Evolutionary conservation across 2,797 vertebrate genomes (phyloP).

Genomic region (Lemur catta): DNA sequence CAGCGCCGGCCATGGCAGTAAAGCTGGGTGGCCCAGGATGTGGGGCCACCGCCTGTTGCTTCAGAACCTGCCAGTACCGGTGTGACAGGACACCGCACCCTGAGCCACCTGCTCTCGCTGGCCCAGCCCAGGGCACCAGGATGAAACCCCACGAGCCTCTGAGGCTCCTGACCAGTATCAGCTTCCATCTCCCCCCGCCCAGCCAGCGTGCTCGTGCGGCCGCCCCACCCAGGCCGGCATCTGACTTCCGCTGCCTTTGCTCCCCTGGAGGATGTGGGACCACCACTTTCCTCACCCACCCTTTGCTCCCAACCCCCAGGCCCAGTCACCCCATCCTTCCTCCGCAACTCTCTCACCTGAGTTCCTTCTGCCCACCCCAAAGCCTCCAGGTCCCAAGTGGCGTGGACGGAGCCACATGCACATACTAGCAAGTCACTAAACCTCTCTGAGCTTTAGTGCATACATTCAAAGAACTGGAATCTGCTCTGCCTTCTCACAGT

Average conservation of each 20-base stretch:
- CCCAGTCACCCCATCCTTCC: background rate
- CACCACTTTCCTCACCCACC: background rate
- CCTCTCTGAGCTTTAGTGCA: background rate
- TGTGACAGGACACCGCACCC: slow-evolving; percentile 42
- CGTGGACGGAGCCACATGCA: background rate
- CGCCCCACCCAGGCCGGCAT: no score
- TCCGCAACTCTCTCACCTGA: background rate
- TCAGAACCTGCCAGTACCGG: slow-evolving; percentile 64
- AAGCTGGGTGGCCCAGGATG: slow-evolving; percentile 9
- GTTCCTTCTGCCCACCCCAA: background rate
- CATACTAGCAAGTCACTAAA: background rate
- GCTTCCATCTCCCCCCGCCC: background rate
- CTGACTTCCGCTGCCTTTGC: background rate
- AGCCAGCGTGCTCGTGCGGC: rapidly evolving
- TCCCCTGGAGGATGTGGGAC: background rate
- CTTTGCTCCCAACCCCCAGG: background rate
- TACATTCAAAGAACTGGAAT: background rate
- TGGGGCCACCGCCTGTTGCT: slow-evolving; percentile 43
- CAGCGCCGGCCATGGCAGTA: background rate
- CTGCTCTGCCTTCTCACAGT: no score
- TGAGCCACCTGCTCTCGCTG: background rate
- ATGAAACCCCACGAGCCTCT: background rate
- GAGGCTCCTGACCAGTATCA: background rate
- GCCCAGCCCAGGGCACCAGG: background rate
- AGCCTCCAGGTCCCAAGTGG: background rate